phyloP scores from a whole-genome alignment of 2,113 vertebrate genomes.

The Rhynchomys soricoides region DNA sequence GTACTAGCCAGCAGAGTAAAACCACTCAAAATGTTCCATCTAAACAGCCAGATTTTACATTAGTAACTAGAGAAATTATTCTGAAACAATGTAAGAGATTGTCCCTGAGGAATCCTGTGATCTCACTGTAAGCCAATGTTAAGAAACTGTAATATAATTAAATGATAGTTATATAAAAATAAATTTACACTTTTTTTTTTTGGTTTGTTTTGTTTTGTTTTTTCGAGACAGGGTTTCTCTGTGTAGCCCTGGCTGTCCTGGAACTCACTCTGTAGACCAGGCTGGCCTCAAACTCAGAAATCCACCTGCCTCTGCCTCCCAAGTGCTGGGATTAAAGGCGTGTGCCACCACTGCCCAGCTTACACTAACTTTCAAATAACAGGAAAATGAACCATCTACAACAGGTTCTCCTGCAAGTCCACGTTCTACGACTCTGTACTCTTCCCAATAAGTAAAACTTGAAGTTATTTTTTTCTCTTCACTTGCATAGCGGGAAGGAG shows the following conservation, averaged over 20 bases:
- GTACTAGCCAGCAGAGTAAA: neutral
- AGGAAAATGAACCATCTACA: constrained; percentile 3
- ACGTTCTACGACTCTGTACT: neutral
- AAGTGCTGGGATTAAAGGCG: too few species aligned
- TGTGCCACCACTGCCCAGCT: too few species aligned
- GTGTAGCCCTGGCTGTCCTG: too few species aligned
- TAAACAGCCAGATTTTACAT: neutral
- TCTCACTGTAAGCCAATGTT: constrained; percentile 3
- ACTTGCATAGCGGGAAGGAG: neutral
- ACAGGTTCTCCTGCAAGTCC: neutral
- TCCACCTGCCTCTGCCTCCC: too few species aligned
- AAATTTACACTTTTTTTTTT: constrained; percentile 19
- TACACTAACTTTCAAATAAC: constrained; percentile 16
- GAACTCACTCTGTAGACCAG: too few species aligned
- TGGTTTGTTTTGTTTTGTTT: too few species aligned
- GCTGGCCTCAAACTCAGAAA: too few species aligned
- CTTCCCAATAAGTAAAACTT: neutral
- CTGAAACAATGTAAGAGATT: constrained; percentile 9
- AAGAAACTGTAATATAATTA: constrained; percentile 14
- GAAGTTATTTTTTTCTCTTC: neutral
- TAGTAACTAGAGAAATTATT: neutral
- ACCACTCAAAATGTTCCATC: neutral
- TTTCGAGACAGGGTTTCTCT: too few species aligned
- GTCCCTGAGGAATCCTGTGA: neutral
- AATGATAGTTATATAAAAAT: neutral